Evolutionary conservation across 2,888 invertebrate genomes (phyloP).

Genomic region (Drosophila nr. perissopoda): DNA sequence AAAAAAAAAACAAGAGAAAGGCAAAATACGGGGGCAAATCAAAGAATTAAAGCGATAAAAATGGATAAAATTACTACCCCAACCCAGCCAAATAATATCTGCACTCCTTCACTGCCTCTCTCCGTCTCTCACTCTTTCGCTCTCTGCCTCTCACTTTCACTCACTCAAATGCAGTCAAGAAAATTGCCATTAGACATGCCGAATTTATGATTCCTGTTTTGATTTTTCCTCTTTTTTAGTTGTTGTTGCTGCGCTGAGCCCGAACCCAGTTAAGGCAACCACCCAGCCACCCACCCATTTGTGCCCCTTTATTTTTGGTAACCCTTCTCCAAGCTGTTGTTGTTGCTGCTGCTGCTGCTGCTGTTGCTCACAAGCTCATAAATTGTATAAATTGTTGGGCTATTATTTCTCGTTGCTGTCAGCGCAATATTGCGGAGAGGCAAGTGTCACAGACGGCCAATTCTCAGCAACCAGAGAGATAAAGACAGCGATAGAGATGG

Average conservation of each 20-base stretch:
- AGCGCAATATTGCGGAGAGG: constrained; percentile 82
- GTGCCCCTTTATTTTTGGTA: constrained; percentile 41
- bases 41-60: constrained; percentile 59
- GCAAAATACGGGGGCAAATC: constrained; percentile 35
- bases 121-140: background rate
- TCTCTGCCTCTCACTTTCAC: background rate
- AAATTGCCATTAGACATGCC: constrained; percentile 82
- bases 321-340: constrained; percentile 36
- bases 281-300: constrained; percentile 31
- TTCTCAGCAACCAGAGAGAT: constrained; percentile 20
- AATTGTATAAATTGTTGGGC: constrained; percentile 82
- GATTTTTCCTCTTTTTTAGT: constrained; percentile 57
- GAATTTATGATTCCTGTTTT: constrained; percentile 83
- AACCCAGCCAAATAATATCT: constrained; percentile 1
- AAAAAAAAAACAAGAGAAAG: constrained; percentile 25
- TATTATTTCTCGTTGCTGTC: constrained; percentile 83
- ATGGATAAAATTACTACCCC: constrained; percentile 38
- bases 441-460: constrained; percentile 67
- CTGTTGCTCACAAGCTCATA: constrained; percentile 70
- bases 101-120: background rate
- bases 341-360: constrained; percentile 19
- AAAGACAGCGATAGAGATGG: background rate
- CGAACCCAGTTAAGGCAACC: background rate
- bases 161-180: constrained; percentile 26
- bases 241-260: background rate